Evolutionary conservation across 2,797 vertebrate species (phyloP).

Genomic region (Acridotheres tristis): DNA sequence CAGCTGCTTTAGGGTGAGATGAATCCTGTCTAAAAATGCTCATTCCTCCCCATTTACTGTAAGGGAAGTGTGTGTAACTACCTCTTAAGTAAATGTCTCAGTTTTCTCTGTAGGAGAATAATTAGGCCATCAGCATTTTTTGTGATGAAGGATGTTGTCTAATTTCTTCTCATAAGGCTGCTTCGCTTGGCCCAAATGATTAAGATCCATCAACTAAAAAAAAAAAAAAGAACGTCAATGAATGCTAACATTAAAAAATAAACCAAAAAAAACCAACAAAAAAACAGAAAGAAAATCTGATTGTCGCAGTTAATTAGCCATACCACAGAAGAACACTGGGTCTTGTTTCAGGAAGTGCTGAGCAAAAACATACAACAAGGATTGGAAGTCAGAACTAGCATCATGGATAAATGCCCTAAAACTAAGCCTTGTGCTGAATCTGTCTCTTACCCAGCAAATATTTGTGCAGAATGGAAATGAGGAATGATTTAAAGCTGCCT

Average conservation of each 20-base stretch:
- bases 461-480: background rate
- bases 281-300: background rate
- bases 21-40: constrained; percentile 9
- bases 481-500: background rate
- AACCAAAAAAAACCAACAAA: too few species aligned
- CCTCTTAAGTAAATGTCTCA: background rate
- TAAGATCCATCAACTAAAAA: background rate
- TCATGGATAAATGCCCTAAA: background rate
- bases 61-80: background rate
- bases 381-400: background rate
- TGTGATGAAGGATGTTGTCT: background rate
- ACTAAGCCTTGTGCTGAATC: background rate
- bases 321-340: background rate
- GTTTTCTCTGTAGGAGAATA: background rate
- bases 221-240: background rate
- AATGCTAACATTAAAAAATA: background rate
- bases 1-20: constrained; percentile 1
- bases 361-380: background rate
- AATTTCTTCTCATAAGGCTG: background rate
- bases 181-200: constrained; percentile 8
- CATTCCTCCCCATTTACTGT: background rate
- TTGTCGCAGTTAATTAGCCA: background rate
- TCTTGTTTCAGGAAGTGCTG: background rate
- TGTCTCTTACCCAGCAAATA: background rate
- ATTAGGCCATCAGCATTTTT: constrained; percentile 9